Evolutionary conservation across 2,113 vertebrate species (phyloP), one percentile per base, ranked within the genome.

Genomic region (Thunnus maccoyii): DNA sequence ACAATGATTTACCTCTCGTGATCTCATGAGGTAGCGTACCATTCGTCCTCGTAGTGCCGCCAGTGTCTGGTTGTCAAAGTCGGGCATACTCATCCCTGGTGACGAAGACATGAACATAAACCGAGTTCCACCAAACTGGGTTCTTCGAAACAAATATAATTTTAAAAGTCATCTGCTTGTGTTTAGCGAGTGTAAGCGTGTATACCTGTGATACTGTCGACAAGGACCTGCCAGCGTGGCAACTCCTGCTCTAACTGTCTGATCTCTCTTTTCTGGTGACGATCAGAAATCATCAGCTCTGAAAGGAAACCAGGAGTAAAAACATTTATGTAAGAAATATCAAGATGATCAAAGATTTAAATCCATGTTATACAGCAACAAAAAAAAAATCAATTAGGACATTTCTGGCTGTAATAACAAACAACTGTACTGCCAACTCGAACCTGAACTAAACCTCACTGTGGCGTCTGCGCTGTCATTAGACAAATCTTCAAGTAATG

Each of bases 11-110:
- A 95, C 98, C 96, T 99, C 98, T 72, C 98, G 94, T 0, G 98
- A 99, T 22, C 98, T 95, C 98, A 99, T 99, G 20, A 99, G 95
- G 90, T 99, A 99, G 32, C 98, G 96, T 17, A 99, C 98, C 97
- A 99, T 98, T 70, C 98, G 93, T 64, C 98, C 98, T 48, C 98
- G 95, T 63, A 99, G 90, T 11, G 97, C 98, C 0, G 98, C 97
- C 89, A 99, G 93, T 0, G 98, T 99, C 94, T 99, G 98, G 92
- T 97, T 99, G 92, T 99, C 98, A 14, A 99, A 99, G 86, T 99
- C 98, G 0, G 98, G 98, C 78, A 97, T 97, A 91, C 96, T 98
- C 96, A 99, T 98, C 36, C 97, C 97, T 98, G 78, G 0, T 65
- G 51, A 62, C 25, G 36, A 22, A 76, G 63, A 68, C 54, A 72